Evolutionary conservation across 2,113 vertebrate species (phyloP).

Genomic region (Microtus pennsylvanicus): DNA sequence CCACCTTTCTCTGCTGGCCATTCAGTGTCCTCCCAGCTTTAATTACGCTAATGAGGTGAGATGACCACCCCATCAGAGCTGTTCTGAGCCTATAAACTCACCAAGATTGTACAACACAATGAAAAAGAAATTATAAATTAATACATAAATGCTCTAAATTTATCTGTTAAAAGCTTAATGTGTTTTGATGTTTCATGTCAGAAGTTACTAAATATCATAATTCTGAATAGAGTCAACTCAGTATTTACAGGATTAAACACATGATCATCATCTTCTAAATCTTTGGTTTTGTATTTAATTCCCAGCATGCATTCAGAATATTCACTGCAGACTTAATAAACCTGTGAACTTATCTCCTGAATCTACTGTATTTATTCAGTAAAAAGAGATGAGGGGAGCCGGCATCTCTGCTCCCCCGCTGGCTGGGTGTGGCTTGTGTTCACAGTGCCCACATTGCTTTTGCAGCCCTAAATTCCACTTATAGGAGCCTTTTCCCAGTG

Average conservation of each 20-base stretch:
- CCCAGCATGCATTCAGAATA: conserved; percentile 76
- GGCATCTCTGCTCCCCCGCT: background rate
- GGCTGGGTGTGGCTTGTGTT: background rate
- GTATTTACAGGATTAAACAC: conserved; percentile 77
- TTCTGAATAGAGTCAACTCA: conserved; percentile 70
- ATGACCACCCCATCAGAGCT: conserved; percentile 21
- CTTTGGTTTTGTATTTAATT: conserved; percentile 83
- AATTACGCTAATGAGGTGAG: conserved; percentile 59
- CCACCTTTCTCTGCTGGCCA: background rate
- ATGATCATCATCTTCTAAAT: conserved; percentile 65
- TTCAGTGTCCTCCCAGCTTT: background rate
- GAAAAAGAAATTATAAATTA: background rate
- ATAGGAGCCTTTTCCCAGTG: background rate
- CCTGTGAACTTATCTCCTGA: conserved; percentile 88
- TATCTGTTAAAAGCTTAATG: conserved; percentile 35
- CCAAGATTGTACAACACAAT: conserved; percentile 41
- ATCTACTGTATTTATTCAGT: conserved; percentile 83
- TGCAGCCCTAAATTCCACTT: conserved; percentile 53
- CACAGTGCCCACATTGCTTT: conserved; percentile 55
- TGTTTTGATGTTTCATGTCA: conserved; percentile 72
- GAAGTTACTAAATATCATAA: conserved; percentile 78
- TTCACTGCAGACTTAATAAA: conserved; percentile 87
- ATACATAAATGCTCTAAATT: conserved; percentile 61
- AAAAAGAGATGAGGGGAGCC: conserved; percentile 63
- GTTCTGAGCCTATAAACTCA: conserved; percentile 36